Percentiles rank a stretch among this genome's conserved stretches.
These are phyloP conservation scores for Alligator sinensis DNA, from an alignment of 2,113 vertebrate genomes.

Conservation along the genomic window DNA sequence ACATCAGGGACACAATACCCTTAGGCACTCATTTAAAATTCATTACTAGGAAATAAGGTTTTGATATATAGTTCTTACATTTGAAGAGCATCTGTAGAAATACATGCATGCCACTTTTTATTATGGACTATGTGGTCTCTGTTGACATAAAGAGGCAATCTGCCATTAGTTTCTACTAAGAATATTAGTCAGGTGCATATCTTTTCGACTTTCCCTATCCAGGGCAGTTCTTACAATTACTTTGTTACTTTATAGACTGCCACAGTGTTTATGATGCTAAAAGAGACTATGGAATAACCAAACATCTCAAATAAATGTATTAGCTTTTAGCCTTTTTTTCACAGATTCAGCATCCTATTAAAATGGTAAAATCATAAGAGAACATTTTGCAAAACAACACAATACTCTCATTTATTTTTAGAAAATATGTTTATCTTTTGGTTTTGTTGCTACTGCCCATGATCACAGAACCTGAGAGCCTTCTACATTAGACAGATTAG, in stretches of 20 bases:
- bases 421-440: background rate
- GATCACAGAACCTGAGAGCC: background rate
- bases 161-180: conserved; percentile 56
- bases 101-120: conserved; percentile 55
- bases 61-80: conserved; percentile 70
- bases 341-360: background rate
- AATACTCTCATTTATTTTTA: conserved; percentile 13
- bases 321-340: background rate
- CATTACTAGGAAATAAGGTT: conserved; percentile 80
- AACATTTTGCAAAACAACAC: background rate
- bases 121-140: conserved; percentile 54
- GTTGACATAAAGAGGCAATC: conserved; percentile 45
- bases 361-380: background rate
- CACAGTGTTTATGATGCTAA: background rate
- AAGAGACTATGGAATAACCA: background rate
- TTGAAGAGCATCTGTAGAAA: conserved; percentile 63
- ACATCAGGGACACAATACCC: conserved; percentile 76
- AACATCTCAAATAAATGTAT: background rate
- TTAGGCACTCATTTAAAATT: conserved; percentile 72
- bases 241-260: conserved; percentile 41
- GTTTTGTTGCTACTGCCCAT: background rate
- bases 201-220: conserved; percentile 47
- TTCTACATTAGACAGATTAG: background rate
- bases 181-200: conserved; percentile 30
- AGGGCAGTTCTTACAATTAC: conserved; percentile 23